Evolutionary conservation across 2,113 vertebrate species (phyloP).

Genomic region (Pangasianodon hypophthalmus): DNA sequence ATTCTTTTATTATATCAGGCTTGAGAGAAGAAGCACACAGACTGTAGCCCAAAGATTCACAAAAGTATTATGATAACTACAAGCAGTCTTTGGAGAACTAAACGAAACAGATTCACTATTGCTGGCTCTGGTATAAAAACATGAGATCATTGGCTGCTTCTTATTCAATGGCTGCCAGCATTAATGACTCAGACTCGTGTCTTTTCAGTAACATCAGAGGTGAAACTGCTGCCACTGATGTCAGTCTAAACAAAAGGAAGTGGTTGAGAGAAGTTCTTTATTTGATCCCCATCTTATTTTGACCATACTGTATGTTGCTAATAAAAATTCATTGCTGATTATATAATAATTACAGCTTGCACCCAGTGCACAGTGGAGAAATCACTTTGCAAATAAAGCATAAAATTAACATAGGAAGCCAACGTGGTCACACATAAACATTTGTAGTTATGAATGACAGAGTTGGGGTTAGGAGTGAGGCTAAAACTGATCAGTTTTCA

Average conservation of each 20-base stretch:
- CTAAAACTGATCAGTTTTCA: background rate
- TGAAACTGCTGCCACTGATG: conserved; percentile 38
- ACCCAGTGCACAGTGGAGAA: background rate
- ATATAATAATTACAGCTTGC: background rate
- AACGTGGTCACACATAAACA: background rate
- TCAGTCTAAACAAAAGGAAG: conserved; percentile 39
- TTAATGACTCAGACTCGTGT: conserved; percentile 35
- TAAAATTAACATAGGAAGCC: background rate
- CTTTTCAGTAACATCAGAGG: conserved; percentile 41
- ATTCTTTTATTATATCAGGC: background rate
- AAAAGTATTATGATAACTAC: conserved; percentile 9
- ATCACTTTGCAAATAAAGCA: background rate
- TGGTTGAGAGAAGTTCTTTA: background rate
- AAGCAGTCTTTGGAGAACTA: conserved; percentile 29
- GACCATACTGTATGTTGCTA: background rate
- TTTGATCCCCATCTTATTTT: background rate
- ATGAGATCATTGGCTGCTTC: conserved; percentile 48
- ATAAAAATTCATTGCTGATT: background rate
- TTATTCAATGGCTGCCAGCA: conserved; percentile 42
- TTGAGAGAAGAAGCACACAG: conserved; percentile 14
- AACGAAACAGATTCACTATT: conserved; percentile 38
- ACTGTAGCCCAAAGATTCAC: background rate
- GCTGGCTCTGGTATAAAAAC: conserved; percentile 22
- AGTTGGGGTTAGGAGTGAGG: background rate
- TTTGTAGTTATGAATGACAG: background rate